Conservation (phyloP, 2,113 vertebrate genomes). For the Lampris megalopsis region DNA sequence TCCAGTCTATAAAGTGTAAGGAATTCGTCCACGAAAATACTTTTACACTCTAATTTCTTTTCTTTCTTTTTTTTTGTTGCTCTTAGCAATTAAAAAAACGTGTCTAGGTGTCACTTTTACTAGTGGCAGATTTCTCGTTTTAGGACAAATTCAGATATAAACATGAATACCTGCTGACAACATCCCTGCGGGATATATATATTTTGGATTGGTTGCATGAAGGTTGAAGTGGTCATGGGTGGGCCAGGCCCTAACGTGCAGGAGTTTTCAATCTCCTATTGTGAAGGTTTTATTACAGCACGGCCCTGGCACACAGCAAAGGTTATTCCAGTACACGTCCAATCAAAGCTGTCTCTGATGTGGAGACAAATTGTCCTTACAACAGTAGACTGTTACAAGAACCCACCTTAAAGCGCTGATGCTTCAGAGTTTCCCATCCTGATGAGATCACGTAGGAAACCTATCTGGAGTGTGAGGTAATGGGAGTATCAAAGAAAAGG, state of each 20-base stretch:
- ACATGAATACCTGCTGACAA: too few relatives aligned
- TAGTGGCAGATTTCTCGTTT: too few relatives aligned
- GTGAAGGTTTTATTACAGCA: not conserved
- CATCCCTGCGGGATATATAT: too few relatives aligned
- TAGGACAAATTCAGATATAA: too few relatives aligned
- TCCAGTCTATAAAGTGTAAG: too few relatives aligned
- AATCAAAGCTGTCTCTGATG: constrained; percentile 17
- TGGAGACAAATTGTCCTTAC: not conserved
- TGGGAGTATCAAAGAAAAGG: constrained; percentile 31
- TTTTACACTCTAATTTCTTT: too few relatives aligned
- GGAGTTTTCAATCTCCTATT: not conserved
- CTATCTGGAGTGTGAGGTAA: constrained; percentile 22
- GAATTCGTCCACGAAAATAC: too few relatives aligned
- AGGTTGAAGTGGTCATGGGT: not conserved
- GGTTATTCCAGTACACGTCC: not conserved
- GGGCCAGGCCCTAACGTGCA: too few relatives aligned
- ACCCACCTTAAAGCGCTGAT: constrained; percentile 21
- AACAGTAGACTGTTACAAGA: not conserved
- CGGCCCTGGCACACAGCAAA: not conserved
- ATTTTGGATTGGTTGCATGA: too few relatives aligned
- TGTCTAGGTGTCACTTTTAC: too few relatives aligned
- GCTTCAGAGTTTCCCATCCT: constrained; percentile 5
- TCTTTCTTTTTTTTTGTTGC: too few relatives aligned
- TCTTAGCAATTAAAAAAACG: too few relatives aligned
- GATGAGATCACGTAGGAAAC: constrained; percentile 27